A percentile compares a stretch with the other conserved stretches of the same genome.
These are phyloP conservation scores for Helostoma temminkii DNA, from an alignment of 2,797 vertebrate species.

Conservation along the genomic window DNA sequence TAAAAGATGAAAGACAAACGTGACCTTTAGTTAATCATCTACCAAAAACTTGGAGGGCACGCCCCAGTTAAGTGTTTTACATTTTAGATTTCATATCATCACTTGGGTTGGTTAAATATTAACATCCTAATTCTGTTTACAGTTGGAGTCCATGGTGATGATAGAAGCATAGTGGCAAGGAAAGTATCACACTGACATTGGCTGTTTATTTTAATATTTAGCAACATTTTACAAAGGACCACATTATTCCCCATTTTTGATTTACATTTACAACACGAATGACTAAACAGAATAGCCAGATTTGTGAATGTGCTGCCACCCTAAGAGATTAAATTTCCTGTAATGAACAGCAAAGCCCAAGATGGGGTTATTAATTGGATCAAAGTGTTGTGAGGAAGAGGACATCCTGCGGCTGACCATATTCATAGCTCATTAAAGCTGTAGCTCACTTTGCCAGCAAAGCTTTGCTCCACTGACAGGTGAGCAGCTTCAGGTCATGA, in stretches of 20 bases:
- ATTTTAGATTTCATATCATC: conserved; percentile 73
- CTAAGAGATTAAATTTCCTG: conserved; percentile 21
- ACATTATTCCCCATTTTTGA: not conserved
- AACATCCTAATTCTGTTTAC: conserved; percentile 84
- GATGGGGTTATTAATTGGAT: conserved; percentile 61
- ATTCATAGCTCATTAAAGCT: conserved; percentile 50
- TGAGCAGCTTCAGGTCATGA: conserved; percentile 65
- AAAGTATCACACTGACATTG: not conserved
- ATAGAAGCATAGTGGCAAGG: conserved; percentile 54
- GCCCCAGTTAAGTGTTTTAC: conserved; percentile 74
- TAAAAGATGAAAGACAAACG: conserved; percentile 7
- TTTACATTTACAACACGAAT: conserved; percentile 10
- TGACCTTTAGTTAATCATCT: conserved; percentile 78
- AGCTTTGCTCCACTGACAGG: conserved; percentile 51
- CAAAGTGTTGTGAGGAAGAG: conserved; percentile 60
- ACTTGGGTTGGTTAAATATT: conserved; percentile 82
- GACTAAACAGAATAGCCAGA: conserved; percentile 4
- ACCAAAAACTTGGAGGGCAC: conserved; percentile 70
- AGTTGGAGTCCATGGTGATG: conserved; percentile 77
- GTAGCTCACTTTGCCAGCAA: conserved; percentile 67
- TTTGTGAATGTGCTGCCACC: conserved; percentile 16
- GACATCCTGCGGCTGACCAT: conserved; percentile 65
- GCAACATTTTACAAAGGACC: not conserved
- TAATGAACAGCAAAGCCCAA: conserved; percentile 22
- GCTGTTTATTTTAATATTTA: conserved; percentile 7